A percentile compares a stretch with the other conserved stretches of the same genome.
Conservation (phyloP, 2,888 invertebrate genomes). For the Harmothoe impar region DNA sequence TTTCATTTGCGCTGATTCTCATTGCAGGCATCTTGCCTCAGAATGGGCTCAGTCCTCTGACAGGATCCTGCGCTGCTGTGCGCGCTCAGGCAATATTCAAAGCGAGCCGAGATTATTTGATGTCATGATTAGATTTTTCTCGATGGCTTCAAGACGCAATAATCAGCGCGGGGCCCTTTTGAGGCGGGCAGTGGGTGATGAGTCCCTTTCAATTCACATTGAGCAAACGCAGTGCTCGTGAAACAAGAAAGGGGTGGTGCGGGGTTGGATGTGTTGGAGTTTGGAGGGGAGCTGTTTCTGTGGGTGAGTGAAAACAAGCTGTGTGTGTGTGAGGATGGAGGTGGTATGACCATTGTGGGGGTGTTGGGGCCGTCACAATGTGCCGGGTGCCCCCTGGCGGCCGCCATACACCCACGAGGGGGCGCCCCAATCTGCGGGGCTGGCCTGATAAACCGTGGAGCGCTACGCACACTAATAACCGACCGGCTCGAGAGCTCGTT, state of each 20-base stretch:
- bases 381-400: slow-evolving; percentile 18
- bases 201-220: slow-evolving; percentile 46
- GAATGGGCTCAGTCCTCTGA: slow-evolving; percentile 12
- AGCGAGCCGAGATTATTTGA: slow-evolving; percentile 52
- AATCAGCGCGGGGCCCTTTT: slow-evolving; percentile 34
- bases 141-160: slow-evolving; percentile 57
- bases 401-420: not conserved
- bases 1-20: slow-evolving; percentile 50
- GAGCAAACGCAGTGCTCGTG: slow-evolving; percentile 43
- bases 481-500: slow-evolving; percentile 48
- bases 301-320: not conserved
- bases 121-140: slow-evolving; percentile 62
- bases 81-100: slow-evolving; percentile 49
- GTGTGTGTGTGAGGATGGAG: not conserved
- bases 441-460: slow-evolving; percentile 34
- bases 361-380: slow-evolving; percentile 1
- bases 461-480: slow-evolving; percentile 58
- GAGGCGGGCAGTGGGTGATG: not conserved
- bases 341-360: slow-evolving; percentile 35
- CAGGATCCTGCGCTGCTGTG: not conserved
- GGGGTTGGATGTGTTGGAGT: not conserved
- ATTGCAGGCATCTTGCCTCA: not conserved
- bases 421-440: slow-evolving; percentile 40
- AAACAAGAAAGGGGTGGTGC: not conserved
- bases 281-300: not conserved